Evolutionary conservation across 2,888 invertebrate species (phyloP), one percentile per base, ranked within the genome.

Genomic region (Apotomis turbidana): DNA sequence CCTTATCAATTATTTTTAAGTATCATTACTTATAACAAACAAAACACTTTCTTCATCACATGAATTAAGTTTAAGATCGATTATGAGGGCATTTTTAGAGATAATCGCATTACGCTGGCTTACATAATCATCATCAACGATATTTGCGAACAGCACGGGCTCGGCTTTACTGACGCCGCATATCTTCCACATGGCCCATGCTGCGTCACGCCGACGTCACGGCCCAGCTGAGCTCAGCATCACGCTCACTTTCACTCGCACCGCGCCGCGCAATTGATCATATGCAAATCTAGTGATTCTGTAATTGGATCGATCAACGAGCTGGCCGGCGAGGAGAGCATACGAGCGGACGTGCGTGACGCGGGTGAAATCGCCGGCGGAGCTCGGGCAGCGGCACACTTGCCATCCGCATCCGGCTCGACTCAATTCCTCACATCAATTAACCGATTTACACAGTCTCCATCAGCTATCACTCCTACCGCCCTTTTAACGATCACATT

Each of bases 161-260:
- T 90, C 87, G 79, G 86, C 90, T 85, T 91, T 93, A 90, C 90
- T 91, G 87, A 91, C 90, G 87, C 92, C 91, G 85, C 93, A 93
- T 81, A 92, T 92, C 84, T 85, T 93, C 93, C 93, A 93, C 93
- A 93, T 93, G 90, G 90, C 88, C 92, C 93, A 92, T 92, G 87
- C 85, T 89, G 55, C 66, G 66, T 66, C 66, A 66, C 66, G 66
- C 46, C 81, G 82, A 85, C 89, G 87, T 86, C 89, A 87, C 84
- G 71, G 83, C 85, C 83, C 90, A 89, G 90, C 90, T 90, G 90
- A 85, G 85, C 84, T 78, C 74, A 67, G 80, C 89, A 87, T 88
- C 84, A 83, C 85, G 84, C 85, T 83, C 86, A 91, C 92, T 92
- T 91, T 92, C 92, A 88, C 91, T 89, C 79, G 79, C 83, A 76